A percentile compares a stretch with the other conserved stretches of the same genome.
Evolutionary conservation across 2,888 invertebrate genomes (phyloP).

Genomic region (Heliconius hortense): DNA sequence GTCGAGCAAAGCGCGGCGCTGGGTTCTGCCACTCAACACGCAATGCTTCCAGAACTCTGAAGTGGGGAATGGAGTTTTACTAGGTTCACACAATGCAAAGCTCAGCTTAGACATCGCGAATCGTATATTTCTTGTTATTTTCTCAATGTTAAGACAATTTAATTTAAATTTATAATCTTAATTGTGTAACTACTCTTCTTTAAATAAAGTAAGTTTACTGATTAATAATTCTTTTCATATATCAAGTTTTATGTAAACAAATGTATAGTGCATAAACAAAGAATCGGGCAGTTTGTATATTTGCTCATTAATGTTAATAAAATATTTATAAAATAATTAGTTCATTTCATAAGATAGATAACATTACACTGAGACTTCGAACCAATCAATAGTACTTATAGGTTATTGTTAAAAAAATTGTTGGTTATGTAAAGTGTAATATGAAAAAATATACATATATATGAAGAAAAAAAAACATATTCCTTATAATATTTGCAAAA

Average conservation of each 20-base stretch:
- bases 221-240: not conserved
- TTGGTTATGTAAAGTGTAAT: not conserved
- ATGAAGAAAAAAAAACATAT: not conserved
- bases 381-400: not conserved
- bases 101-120: too few relatives aligned
- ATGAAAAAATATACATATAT: not conserved
- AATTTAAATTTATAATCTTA: not conserved
- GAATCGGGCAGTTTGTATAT: not conserved
- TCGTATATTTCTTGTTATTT: not conserved
- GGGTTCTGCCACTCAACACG: too few relatives aligned
- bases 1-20: too few relatives aligned
- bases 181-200: not conserved
- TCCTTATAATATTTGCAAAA: not conserved
- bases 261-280: not conserved
- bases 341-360: not conserved
- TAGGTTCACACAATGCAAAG: too few relatives aligned
- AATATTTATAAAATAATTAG: not conserved
- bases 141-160: not conserved
- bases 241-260: conserved; percentile 1
- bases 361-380: not conserved
- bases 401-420: not conserved
- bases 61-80: too few relatives aligned
- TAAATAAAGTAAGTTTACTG: not conserved
- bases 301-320: not conserved
- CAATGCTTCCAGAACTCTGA: too few relatives aligned